Percentiles rank a stretch among this genome's conserved stretches.
These are phyloP conservation scores for Plagodis dolabraria DNA, from an alignment of 2,888 invertebrate genomes.

Conservation along the genomic window DNA sequence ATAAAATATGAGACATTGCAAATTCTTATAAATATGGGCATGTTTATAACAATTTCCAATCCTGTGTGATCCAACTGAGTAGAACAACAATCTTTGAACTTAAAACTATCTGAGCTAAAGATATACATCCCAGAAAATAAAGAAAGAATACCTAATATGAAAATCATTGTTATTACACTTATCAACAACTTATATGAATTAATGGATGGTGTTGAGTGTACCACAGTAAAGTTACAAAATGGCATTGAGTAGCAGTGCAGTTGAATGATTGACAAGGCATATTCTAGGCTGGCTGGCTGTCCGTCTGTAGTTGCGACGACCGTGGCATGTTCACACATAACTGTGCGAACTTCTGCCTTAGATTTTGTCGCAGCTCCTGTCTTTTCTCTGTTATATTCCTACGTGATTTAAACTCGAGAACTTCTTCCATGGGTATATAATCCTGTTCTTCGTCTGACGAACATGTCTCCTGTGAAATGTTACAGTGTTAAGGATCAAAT, in stretches of 20 bases:
- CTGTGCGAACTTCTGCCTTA: constrained; percentile 93
- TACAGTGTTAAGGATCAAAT: neutral
- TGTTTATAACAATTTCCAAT: too few relatives aligned
- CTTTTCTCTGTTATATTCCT: constrained; percentile 92
- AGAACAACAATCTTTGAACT: too few relatives aligned
- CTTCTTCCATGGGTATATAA: constrained; percentile 94
- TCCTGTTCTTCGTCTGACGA: constrained; percentile 91
- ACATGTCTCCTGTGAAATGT: constrained; percentile 87
- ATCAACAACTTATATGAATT: too few relatives aligned
- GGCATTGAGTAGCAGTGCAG: constrained; percentile 46
- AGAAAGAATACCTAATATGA: too few relatives aligned
- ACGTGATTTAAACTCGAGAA: constrained; percentile 93
- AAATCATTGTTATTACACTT: too few relatives aligned
- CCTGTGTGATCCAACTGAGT: too few relatives aligned
- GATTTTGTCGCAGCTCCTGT: constrained; percentile 91
- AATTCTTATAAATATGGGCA: too few relatives aligned
- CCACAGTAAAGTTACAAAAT: constrained; percentile 19
- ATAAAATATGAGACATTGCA: too few relatives aligned
- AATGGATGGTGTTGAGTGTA: neutral
- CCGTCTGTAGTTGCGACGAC: constrained; percentile 34
- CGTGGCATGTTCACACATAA: constrained; percentile 86
- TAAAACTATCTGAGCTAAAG: too few relatives aligned
- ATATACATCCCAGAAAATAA: too few relatives aligned
- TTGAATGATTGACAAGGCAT: constrained; percentile 42
- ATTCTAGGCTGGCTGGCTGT: constrained; percentile 55